Evolutionary conservation across 2,113 vertebrate species (phyloP).

Genomic region (Lota lota): DNA sequence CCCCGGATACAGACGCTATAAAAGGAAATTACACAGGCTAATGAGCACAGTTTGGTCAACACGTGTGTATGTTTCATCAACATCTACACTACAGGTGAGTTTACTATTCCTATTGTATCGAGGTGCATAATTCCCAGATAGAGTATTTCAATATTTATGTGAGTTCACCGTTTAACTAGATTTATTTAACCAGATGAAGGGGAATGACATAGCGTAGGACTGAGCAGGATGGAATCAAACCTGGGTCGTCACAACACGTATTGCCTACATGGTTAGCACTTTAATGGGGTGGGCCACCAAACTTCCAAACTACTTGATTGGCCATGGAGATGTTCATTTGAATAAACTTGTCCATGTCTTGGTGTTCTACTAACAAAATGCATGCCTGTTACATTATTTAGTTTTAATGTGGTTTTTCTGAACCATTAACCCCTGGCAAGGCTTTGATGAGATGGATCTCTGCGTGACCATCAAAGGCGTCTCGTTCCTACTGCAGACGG

Average conservation of each 20-base stretch:
- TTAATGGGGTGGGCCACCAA: too few species aligned
- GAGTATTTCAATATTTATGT: too few species aligned
- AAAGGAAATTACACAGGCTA: conserved; percentile 32
- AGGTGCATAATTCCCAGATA: not conserved
- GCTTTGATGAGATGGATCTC: conserved; percentile 66
- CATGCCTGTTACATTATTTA: too few species aligned
- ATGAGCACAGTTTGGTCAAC: conserved; percentile 15
- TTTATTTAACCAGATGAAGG: too few species aligned
- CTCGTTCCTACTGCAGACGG: conserved; percentile 77
- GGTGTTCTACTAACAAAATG: too few species aligned
- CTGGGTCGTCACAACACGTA: too few species aligned
- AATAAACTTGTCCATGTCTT: not conserved
- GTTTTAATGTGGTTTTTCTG: too few species aligned
- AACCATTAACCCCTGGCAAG: conserved; percentile 14
- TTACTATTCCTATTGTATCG: not conserved
- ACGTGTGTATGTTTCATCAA: conserved; percentile 5
- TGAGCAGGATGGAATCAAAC: too few species aligned
- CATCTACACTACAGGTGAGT: conserved; percentile 39
- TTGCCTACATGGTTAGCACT: too few species aligned
- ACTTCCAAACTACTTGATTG: too few species aligned
- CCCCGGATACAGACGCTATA: conserved; percentile 49
- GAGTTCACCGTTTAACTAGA: too few species aligned
- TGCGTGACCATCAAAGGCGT: conserved; percentile 77
- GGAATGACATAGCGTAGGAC: too few species aligned
- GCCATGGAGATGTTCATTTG: not conserved